These are phyloP conservation scores for Cheilosia impressa DNA, from an alignment of 2,888 invertebrate species.

Conservation along the genomic window DNA sequence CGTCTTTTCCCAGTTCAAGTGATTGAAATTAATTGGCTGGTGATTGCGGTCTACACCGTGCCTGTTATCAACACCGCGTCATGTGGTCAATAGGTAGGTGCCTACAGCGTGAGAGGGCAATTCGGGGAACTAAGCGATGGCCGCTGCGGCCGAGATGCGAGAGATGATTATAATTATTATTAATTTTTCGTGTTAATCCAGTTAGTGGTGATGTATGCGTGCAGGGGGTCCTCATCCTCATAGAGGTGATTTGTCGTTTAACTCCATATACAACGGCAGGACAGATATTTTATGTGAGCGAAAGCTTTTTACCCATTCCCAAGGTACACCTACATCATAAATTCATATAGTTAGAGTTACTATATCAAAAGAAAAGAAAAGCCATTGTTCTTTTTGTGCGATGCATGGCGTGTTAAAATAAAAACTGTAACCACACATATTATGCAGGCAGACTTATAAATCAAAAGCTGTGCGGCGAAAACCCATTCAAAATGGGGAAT, in stretches of 20 bases:
- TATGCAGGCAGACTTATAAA: constrained; percentile 52
- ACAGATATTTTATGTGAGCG: neutral
- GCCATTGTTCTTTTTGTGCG: constrained; percentile 21
- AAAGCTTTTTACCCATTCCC: neutral
- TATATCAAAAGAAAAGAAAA: too few species aligned
- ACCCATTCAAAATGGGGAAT: neutral
- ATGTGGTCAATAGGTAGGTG: neutral
- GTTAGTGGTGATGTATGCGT: constrained; percentile 21
- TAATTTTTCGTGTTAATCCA: constrained; percentile 24
- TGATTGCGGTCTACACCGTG: constrained; percentile 58
- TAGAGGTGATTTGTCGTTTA: neutral
- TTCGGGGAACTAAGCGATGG: neutral
- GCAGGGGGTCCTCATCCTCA: neutral
- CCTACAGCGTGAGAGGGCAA: neutral
- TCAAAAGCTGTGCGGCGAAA: constrained; percentile 31
- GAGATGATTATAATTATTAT: constrained; percentile 39
- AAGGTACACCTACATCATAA: neutral
- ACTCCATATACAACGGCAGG: neutral
- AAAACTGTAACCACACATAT: constrained; percentile 37
- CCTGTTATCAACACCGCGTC: constrained; percentile 37
- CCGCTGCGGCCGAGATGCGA: neutral
- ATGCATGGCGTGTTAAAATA: constrained; percentile 11
- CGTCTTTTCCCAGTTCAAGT: constrained; percentile 50
- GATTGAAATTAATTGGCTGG: constrained; percentile 70
- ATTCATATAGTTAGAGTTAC: neutral